phyloP scores from a whole-genome alignment of 1,140 invertebrate species.

The Drosophila eugracilis region DNA sequence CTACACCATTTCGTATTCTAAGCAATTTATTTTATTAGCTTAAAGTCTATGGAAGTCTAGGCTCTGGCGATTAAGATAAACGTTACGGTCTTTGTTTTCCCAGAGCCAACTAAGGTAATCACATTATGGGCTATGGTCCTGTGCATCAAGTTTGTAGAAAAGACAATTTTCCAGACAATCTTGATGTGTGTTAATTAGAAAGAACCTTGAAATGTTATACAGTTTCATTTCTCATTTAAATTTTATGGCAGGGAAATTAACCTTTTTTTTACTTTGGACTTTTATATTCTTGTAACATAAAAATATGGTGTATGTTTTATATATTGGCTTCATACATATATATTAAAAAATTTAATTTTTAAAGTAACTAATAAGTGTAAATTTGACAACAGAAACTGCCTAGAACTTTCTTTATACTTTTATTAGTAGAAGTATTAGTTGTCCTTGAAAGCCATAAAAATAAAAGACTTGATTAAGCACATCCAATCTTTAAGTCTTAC shows the following conservation, averaged over 20 bases:
- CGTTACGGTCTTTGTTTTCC: not conserved
- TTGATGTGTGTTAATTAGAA: not conserved
- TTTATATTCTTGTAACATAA: no score
- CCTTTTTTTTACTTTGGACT: no score
- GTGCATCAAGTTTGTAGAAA: not conserved
- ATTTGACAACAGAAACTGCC: no score
- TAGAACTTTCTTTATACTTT: no score
- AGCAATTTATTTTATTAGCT: slow-evolving; percentile 13
- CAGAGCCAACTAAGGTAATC: not conserved
- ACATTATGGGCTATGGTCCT: not conserved
- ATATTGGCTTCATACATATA: no score
- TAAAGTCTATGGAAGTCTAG: slow-evolving; percentile 3
- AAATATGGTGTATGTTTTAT: no score
- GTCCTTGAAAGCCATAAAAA: no score
- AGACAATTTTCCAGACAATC: not conserved
- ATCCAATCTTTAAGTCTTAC: no score
- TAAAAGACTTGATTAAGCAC: no score
- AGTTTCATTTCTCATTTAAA: not conserved
- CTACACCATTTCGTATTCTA: slow-evolving; percentile 7
- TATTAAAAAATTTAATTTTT: not conserved
- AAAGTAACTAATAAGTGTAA: no score
- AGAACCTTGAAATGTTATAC: no score
- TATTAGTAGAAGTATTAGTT: no score
- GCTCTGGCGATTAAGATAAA: slow-evolving; percentile 12
- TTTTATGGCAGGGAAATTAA: not conserved